Percentiles rank a stretch among this genome's conserved stretches.
These are phyloP conservation scores for Taurulus bubalis DNA, from an alignment of 2,113 vertebrate genomes.

Conservation along the genomic window DNA sequence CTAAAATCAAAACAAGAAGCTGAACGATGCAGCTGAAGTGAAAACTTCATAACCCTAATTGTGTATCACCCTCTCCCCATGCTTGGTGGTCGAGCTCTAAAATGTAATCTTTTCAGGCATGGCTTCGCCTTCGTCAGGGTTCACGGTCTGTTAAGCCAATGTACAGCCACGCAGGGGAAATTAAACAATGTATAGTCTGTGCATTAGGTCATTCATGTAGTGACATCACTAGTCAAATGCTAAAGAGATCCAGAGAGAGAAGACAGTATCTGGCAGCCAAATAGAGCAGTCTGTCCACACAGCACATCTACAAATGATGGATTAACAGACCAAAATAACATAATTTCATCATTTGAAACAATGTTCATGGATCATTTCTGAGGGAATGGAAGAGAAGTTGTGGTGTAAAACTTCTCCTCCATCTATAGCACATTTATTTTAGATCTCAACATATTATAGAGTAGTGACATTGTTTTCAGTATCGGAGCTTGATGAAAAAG, in stretches of 20 bases:
- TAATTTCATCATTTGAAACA: neutral
- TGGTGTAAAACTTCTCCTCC: conserved; percentile 8
- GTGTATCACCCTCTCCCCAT: neutral
- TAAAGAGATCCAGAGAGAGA: conserved; percentile 22
- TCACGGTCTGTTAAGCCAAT: neutral
- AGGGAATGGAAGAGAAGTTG: neutral
- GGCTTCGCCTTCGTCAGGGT: neutral
- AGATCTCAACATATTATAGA: neutral
- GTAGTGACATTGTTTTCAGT: neutral
- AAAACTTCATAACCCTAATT: neutral
- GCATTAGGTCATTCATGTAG: conserved; percentile 26
- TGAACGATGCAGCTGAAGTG: neutral
- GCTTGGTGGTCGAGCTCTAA: neutral
- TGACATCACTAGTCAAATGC: conserved; percentile 31
- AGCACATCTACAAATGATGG: conserved; percentile 44
- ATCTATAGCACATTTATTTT: conserved; percentile 21
- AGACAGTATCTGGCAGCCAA: conserved; percentile 33
- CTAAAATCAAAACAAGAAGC: neutral
- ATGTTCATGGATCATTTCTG: neutral
- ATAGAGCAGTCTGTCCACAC: conserved; percentile 11
- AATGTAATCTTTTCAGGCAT: neutral
- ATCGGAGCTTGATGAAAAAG: neutral
- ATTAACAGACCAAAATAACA: conserved; percentile 38
- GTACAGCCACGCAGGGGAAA: neutral
- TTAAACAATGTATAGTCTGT: conserved; percentile 19